These are phyloP conservation scores for Loriculus beryllinus DNA, from an alignment of 2,797 vertebrate species.

Conservation along the genomic window DNA sequence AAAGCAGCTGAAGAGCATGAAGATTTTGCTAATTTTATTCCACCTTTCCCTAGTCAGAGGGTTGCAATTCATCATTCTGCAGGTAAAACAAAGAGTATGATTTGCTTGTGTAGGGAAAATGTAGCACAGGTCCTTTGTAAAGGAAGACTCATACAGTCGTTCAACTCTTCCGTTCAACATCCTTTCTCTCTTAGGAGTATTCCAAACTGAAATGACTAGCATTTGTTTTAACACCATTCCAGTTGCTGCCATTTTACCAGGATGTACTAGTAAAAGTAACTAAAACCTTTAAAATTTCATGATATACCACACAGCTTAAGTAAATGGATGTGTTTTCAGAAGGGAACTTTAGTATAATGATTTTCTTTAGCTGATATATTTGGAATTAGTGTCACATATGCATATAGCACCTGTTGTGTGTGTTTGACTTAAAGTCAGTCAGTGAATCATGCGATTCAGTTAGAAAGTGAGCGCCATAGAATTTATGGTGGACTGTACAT, in stretches of 20 bases:
- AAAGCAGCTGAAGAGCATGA: neutral
- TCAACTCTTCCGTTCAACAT: neutral
- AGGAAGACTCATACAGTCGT: neutral
- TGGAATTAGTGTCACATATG: neutral
- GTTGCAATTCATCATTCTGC: neutral
- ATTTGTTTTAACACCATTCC: neutral
- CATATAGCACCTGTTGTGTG: rapidly evolving
- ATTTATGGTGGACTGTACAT: neutral
- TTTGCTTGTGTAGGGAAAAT: neutral
- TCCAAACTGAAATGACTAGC: neutral
- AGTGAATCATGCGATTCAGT: neutral
- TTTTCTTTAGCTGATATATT: neutral
- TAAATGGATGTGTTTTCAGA: neutral
- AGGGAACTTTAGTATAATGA: neutral
- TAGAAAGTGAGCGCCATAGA: neutral
- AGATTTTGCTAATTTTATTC: neutral
- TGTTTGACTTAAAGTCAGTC: neutral
- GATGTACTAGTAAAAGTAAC: neutral
- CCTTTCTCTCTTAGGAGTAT: neutral
- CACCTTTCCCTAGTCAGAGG: neutral
- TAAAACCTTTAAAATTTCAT: neutral
- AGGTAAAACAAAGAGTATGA: neutral
- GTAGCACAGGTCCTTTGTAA: neutral
- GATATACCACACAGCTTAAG: neutral
- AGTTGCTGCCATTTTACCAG: neutral